These are phyloP conservation scores for Netelia virgata DNA, from an alignment of 2,888 invertebrate species.

Conservation along the genomic window DNA sequence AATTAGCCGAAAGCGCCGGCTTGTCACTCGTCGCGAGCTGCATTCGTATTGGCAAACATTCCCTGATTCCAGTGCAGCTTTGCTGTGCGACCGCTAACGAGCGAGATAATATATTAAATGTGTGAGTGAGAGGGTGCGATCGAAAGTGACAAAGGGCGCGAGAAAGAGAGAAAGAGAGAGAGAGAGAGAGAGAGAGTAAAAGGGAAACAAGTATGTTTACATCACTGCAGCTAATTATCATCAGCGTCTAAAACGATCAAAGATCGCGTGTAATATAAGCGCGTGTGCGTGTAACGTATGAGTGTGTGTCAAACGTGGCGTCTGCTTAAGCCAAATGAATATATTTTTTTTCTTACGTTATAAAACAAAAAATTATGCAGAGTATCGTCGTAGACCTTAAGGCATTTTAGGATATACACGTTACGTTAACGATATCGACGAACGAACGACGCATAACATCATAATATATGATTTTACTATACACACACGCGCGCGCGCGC, in stretches of 20 bases:
- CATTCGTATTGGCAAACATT: conserved; percentile 65
- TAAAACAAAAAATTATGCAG: conserved; percentile 2
- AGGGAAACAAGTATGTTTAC: conserved; percentile 30
- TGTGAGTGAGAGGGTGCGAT: conserved; percentile 32
- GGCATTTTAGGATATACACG: conserved; percentile 26
- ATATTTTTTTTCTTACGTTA: conserved; percentile 41
- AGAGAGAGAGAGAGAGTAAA: conserved; percentile 14
- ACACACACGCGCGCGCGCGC: background rate
- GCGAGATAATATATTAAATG: conserved; percentile 40
- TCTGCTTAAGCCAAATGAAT: conserved; percentile 66
- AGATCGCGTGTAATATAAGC: conserved; percentile 33
- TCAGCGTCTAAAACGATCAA: conserved; percentile 54
- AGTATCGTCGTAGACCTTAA: conserved; percentile 40
- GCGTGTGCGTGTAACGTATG: conserved; percentile 7
- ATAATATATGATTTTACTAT: conserved; percentile 51
- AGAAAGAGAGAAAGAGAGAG: background rate
- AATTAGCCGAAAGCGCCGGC: conserved; percentile 42
- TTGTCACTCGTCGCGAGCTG: conserved; percentile 55
- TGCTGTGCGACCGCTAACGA: conserved; percentile 47
- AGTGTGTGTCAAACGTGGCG: conserved; percentile 17
- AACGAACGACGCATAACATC: conserved; percentile 43
- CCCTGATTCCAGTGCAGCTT: conserved; percentile 60
- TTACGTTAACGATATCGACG: conserved; percentile 28
- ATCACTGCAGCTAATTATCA: conserved; percentile 52
- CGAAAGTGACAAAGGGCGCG: conserved; percentile 20